Evolutionary conservation across 2,113 vertebrate species (phyloP).

Genomic region (Phoenicopterus ruber): DNA sequence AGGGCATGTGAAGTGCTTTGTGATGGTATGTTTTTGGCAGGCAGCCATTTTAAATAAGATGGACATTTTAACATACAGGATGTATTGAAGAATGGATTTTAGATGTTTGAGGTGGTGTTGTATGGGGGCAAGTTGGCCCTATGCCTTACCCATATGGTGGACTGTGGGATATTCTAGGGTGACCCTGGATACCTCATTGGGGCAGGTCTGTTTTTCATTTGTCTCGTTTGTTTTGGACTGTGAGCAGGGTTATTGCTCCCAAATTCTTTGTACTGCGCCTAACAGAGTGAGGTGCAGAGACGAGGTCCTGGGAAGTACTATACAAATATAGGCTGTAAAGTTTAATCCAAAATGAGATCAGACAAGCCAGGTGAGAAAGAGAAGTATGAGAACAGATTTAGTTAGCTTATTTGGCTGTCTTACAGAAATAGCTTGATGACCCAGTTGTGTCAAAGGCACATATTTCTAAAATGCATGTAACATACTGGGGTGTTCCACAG

Average conservation of each 20-base stretch:
- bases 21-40: background rate
- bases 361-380: background rate
- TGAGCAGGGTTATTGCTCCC: background rate
- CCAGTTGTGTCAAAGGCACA: rapidly evolving
- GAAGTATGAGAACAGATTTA: background rate
- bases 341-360: background rate
- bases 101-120: background rate
- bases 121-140: background rate
- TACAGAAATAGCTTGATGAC: background rate
- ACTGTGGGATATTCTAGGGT: background rate
- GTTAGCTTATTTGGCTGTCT: background rate
- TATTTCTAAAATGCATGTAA: background rate
- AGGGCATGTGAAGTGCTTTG: background rate
- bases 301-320: background rate
- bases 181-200: background rate
- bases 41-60: background rate
- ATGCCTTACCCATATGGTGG: background rate
- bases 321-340: background rate
- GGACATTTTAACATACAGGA: background rate
- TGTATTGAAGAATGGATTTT: background rate
- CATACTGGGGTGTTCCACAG: background rate
- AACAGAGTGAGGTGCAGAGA: background rate
- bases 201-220: background rate
- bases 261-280: background rate
- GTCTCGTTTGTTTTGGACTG: background rate